Percentiles rank a stretch among this genome's conserved stretches.
Evolutionary conservation across 2,888 invertebrate genomes (phyloP).

Genomic region (Himalopsyche kuldschensis): DNA sequence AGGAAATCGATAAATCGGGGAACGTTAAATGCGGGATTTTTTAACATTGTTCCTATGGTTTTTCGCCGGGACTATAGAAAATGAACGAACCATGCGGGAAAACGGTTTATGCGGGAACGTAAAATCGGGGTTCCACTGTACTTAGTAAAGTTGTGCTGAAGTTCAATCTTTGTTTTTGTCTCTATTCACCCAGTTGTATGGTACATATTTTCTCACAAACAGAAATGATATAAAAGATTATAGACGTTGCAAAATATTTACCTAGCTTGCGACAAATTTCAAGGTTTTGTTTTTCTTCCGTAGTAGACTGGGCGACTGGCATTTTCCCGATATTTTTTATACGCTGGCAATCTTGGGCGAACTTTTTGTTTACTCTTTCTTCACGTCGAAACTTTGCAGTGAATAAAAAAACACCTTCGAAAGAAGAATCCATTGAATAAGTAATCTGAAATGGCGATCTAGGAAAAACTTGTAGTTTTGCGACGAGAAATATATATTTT

Average conservation of each 20-base stretch:
- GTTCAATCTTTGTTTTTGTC: too few species aligned
- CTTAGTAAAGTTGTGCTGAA: too few species aligned
- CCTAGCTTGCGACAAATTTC: neutral
- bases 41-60: too few species aligned
- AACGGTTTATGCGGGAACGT: too few species aligned
- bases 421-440: neutral
- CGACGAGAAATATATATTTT: neutral
- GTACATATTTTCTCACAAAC: neutral
- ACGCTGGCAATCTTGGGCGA: neutral
- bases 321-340: neutral
- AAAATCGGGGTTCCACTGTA: too few species aligned
- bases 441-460: neutral
- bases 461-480: neutral
- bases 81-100: too few species aligned
- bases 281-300: neutral
- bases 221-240: neutral
- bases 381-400: neutral
- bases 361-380: neutral
- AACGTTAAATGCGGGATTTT: too few species aligned
- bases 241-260: neutral
- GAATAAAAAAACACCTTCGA: neutral
- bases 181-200: too few species aligned
- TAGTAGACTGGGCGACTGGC: neutral
- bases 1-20: too few species aligned
- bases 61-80: too few species aligned